Evolutionary conservation across 1,140 invertebrate species (phyloP), one percentile per base, ranked within the genome.

Genomic region (Calephelis nemesis): DNA sequence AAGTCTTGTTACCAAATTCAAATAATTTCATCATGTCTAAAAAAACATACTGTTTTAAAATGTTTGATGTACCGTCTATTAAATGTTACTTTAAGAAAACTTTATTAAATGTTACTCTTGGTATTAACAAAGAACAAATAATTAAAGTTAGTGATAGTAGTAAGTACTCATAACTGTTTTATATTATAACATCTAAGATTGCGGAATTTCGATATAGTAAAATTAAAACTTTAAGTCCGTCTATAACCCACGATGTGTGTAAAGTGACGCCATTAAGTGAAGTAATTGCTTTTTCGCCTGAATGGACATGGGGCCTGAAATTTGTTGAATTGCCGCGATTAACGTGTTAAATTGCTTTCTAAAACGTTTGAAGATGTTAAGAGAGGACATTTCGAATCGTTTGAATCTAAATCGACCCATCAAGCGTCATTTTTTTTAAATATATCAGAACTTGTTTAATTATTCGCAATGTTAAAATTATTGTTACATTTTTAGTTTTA

Each of bases 261-360:
- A 84, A 89, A 89, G 82, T 88, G 87, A 84, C 77, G 84, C 87
- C 85, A 87, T 90, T 89, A 89, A 72, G 82, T 81, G 78, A 75
- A 78, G 86, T 88, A 85, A 90, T 90, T 88, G 80, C 86, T 88
- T 90, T 90, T 90, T 83, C 87, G 84, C 86, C 76, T 86, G 86
- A 81, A 79, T 82, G 85, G 76, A 81, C 82, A 68, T 85, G 74
- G 74, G 63, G 66, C 72, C 67, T 74, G 75, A 81, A 85, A 87
- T 88, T 87, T 85, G 85, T 84, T 85, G 83, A 84, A 88, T 88
- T 84, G 85, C 74, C 73, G 72, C 85, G 80, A 88, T 90, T 85
- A 84, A 85, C 83, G 77, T 87, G 83, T 84, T 84, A 82, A 88
- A 90, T 87, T 83, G 85, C 83, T 86, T 89, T 87, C 72, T 69